A percentile compares a stretch with the other conserved stretches of the same genome.
phyloP scores from a whole-genome alignment of 2,113 vertebrate species.

The Rhinopomastus cyanomelas region DNA sequence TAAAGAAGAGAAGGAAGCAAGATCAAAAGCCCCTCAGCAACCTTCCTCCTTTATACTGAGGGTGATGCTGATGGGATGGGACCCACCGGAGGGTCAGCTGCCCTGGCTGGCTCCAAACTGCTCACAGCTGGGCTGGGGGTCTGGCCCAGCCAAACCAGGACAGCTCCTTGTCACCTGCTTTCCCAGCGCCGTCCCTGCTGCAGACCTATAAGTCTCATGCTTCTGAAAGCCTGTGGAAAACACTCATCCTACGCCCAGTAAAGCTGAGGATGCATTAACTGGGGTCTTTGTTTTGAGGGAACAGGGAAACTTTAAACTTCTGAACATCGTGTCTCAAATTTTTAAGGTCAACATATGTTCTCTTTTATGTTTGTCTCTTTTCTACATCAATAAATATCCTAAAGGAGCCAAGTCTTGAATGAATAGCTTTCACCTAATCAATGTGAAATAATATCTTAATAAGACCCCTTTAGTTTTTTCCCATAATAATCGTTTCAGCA shows the following conservation, averaged over 20 bases:
- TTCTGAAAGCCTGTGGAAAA: neutral
- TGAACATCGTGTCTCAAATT: neutral
- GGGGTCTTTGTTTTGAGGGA: neutral
- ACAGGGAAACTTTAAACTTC: neutral
- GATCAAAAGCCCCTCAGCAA: neutral
- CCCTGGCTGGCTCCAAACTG: neutral
- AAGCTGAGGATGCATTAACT: neutral
- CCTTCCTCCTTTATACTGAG: neutral
- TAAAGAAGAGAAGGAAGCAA: neutral
- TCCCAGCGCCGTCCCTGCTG: neutral
- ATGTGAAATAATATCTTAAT: neutral
- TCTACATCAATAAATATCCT: neutral
- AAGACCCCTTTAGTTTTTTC: neutral
- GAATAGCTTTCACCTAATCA: neutral
- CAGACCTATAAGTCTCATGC: neutral
- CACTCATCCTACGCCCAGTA: neutral
- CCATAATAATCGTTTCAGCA: constrained; percentile 17
- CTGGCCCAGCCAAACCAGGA: neutral
- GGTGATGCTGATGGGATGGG: neutral
- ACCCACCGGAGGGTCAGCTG: neutral
- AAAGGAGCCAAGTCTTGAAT: neutral
- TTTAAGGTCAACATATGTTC: neutral
- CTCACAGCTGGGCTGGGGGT: neutral
- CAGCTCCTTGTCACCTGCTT: neutral
- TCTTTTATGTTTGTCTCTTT: neutral